These are phyloP conservation scores for Xestia xanthographa DNA, from an alignment of 2,888 invertebrate species.

Conservation along the genomic window DNA sequence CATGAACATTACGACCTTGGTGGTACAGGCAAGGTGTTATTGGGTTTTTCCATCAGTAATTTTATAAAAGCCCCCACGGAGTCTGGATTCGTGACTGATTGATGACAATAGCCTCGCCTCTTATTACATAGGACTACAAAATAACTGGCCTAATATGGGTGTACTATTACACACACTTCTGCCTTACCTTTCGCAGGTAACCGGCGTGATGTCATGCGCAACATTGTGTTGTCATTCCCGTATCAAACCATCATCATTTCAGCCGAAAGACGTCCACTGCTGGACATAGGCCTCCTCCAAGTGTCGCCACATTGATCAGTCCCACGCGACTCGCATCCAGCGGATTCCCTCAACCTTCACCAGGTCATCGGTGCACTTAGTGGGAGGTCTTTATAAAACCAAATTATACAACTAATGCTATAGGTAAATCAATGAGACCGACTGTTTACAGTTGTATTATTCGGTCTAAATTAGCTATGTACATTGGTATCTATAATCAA, in stretches of 20 bases:
- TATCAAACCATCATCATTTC: no score
- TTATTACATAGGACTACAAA: neutral
- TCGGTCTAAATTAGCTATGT: no score
- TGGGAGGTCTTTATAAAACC: neutral
- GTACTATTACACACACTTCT: neutral
- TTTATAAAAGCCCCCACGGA: neutral
- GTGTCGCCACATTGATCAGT: no score
- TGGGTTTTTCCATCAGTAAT: neutral
- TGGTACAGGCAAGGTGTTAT: neutral
- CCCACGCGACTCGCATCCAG: no score
- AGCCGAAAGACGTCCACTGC: no score
- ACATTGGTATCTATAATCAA: neutral
- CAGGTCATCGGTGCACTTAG: no score
- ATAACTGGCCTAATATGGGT: neutral
- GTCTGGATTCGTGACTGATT: neutral
- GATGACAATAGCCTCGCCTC: neutral
- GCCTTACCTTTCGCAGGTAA: neutral
- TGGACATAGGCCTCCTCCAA: no score
- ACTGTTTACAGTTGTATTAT: neutral
- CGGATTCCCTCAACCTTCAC: no score
- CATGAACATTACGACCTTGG: no score
- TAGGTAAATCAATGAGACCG: neutral
- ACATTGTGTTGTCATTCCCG: neutral
- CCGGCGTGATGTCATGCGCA: neutral
- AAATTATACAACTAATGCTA: neutral